phyloP scores from a whole-genome alignment of 92 coral and sea anemone species.

The Zoanthus solanderi region DNA sequence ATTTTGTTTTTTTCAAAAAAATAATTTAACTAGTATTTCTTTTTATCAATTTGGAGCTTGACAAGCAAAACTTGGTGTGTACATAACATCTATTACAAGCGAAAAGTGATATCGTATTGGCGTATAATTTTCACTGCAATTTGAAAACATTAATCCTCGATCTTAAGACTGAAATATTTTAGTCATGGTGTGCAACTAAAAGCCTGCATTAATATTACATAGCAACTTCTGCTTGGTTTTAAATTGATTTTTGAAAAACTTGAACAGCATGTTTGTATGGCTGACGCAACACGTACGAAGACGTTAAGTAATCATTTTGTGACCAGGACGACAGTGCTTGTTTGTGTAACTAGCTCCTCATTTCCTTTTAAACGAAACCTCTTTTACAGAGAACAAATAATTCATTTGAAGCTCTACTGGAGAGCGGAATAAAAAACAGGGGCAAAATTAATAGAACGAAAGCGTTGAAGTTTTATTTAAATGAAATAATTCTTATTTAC shows the following conservation, averaged over 20 bases:
- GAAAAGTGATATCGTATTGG: not conserved
- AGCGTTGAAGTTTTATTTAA: no score
- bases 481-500: no score
- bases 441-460: no score
- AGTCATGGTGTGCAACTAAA: not conserved
- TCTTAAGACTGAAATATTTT: not conserved
- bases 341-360: constrained; percentile 28
- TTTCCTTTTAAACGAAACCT: not conserved
- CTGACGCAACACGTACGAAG: not conserved
- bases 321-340: constrained; percentile 11
- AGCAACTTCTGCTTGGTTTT: not conserved
- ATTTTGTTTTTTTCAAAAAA: not conserved
- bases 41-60: not conserved
- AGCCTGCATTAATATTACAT: not conserved
- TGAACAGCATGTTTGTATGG: not conserved
- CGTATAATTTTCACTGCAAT: not conserved
- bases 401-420: not conserved
- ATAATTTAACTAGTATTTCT: not conserved
- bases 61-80: constrained; percentile 11
- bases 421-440: no score
- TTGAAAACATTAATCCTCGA: not conserved
- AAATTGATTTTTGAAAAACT: not conserved
- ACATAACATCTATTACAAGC: not conserved
- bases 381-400: not conserved
- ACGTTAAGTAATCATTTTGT: not conserved